A percentile compares a stretch with the other conserved stretches of the same genome.
Conservation (phyloP, 2,888 invertebrate genomes). For the Sarcophaga subvicina region DNA sequence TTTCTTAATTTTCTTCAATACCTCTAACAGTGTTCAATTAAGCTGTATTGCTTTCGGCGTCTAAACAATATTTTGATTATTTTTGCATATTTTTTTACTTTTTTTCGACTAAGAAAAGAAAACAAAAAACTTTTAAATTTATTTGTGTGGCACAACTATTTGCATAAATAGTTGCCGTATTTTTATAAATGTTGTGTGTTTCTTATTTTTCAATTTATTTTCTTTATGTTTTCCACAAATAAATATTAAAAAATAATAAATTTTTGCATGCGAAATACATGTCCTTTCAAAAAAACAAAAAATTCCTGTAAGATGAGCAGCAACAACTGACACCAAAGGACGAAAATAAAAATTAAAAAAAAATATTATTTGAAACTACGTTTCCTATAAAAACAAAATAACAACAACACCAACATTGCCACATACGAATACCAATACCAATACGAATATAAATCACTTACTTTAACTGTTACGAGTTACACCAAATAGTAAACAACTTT, state of each 20-base stretch:
- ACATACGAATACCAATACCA: background rate
- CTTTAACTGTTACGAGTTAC: background rate
- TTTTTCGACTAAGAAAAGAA: too few relatives aligned
- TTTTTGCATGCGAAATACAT: constrained; percentile 46
- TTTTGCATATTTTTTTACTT: too few relatives aligned
- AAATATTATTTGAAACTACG: background rate
- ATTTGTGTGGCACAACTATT: too few relatives aligned
- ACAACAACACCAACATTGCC: constrained; percentile 24
- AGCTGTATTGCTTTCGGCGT: too few relatives aligned
- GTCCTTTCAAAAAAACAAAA: background rate
- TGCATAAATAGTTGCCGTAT: too few relatives aligned
- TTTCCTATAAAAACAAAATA: constrained; percentile 31
- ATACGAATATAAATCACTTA: background rate
- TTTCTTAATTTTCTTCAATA: too few relatives aligned
- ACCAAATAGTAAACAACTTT: constrained; percentile 27
- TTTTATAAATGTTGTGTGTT: background rate
- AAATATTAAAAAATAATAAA: constrained; percentile 67
- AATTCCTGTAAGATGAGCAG: constrained; percentile 35
- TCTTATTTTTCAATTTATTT: background rate
- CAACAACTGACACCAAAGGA: constrained; percentile 29
- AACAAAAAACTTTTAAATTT: too few relatives aligned
- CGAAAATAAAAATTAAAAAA: background rate
- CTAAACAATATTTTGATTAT: too few relatives aligned
- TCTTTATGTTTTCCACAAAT: background rate
- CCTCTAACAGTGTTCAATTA: too few relatives aligned